A percentile compares a stretch with the other conserved stretches of the same genome.
These are phyloP conservation scores for Drosophila miranda DNA, from an alignment of 1,140 invertebrate species.

Conservation along the genomic window DNA sequence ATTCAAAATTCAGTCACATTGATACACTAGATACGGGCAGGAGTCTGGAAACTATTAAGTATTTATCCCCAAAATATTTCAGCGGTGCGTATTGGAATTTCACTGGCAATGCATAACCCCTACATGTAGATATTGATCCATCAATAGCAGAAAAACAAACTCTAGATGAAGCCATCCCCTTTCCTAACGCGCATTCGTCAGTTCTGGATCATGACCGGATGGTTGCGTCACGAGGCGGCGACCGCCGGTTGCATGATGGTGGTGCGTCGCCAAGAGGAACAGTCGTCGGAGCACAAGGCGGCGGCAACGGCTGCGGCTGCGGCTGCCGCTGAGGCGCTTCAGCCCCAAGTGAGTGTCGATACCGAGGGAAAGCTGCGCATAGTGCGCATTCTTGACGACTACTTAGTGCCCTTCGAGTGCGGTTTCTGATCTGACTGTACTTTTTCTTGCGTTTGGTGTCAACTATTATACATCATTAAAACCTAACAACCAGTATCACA, in stretches of 20 bases:
- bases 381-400: slow-evolving; percentile 60
- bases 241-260: slow-evolving; percentile 59
- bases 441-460: too few relatives aligned
- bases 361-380: slow-evolving; percentile 39
- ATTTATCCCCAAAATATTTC: too few relatives aligned
- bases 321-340: not conserved
- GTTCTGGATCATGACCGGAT: slow-evolving; percentile 60
- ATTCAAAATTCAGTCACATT: too few relatives aligned
- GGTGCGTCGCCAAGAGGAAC: slow-evolving; percentile 31
- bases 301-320: not conserved
- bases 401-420: slow-evolving; percentile 58
- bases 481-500: too few relatives aligned
- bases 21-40: too few relatives aligned
- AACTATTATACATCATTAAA: too few relatives aligned
- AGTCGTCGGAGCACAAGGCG: slow-evolving; percentile 9
- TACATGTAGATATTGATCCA: not conserved
- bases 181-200: slow-evolving; percentile 54
- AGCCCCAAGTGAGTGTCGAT: slow-evolving; percentile 48
- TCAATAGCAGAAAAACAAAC: too few relatives aligned
- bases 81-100: too few relatives aligned
- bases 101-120: too few relatives aligned
- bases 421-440: slow-evolving; percentile 17
- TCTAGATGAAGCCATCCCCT: slow-evolving; percentile 52
- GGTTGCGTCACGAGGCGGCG: slow-evolving; percentile 62
- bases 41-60: too few relatives aligned